These are phyloP conservation scores for Apteryx mantelli DNA, from an alignment of 2,113 vertebrate genomes.

Conservation along the genomic window DNA sequence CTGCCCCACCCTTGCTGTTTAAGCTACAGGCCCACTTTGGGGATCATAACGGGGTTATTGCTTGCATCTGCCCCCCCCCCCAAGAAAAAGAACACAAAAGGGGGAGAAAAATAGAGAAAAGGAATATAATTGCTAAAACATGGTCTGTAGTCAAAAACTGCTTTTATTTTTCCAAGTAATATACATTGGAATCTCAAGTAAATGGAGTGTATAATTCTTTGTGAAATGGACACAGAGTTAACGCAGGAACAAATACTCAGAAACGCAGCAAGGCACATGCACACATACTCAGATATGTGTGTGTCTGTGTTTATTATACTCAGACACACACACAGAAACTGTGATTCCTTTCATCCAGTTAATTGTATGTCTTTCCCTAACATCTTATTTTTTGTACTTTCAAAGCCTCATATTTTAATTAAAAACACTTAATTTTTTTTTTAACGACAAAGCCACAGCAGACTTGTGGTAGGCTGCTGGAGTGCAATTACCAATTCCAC, in stretches of 20 bases:
- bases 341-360: neutral
- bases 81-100: neutral
- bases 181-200: constrained; percentile 63
- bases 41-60: neutral
- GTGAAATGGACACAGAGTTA: constrained; percentile 43
- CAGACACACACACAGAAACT: neutral
- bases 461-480: constrained; percentile 9
- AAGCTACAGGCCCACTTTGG: neutral
- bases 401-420: neutral
- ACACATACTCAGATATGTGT: neutral
- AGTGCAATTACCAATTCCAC: neutral
- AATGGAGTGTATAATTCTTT: constrained; percentile 57
- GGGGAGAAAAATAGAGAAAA: neutral
- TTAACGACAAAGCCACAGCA: neutral
- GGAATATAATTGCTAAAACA: constrained; percentile 59
- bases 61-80: neutral
- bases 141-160: neutral
- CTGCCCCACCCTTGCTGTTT: neutral
- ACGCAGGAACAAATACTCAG: constrained; percentile 32
- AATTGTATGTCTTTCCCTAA: neutral
- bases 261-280: neutral
- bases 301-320: neutral
- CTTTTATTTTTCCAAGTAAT: constrained; percentile 18
- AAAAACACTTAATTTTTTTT: neutral
- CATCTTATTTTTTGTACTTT: constrained; percentile 26